Evolutionary conservation across 2,113 vertebrate species (phyloP).

Genomic region (Oncorhynchus clarkii): DNA sequence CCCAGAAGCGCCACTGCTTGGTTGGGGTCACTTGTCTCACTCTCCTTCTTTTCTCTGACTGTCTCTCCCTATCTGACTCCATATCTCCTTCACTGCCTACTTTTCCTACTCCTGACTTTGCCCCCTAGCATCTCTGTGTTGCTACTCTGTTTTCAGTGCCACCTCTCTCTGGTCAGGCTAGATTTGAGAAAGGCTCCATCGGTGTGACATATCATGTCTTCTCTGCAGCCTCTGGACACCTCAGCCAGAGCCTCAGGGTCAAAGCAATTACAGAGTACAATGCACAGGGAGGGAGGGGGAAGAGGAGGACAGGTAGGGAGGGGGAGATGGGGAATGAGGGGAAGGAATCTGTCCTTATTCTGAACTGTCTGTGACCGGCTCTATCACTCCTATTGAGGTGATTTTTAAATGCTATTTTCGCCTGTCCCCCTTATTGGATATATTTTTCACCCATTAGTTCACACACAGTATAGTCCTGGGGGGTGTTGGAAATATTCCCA

Average conservation of each 20-base stretch:
- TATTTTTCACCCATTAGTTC: no score
- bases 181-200: neutral
- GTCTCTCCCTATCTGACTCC: neutral
- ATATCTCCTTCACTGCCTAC: no score
- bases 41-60: neutral
- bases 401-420: no score
- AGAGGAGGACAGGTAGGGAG: no score
- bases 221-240: neutral
- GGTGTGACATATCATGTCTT: constrained; percentile 1
- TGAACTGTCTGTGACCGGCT: no score
- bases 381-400: no score
- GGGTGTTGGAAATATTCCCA: no score
- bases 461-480: no score
- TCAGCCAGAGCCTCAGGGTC: neutral
- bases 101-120: neutral
- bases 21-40: neutral
- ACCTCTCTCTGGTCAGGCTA: neutral
- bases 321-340: neutral
- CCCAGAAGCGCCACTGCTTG: neutral
- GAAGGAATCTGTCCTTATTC: neutral
- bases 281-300: neutral
- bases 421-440: no score
- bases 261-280: constrained; percentile 2
- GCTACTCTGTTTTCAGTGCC: neutral
- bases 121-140: neutral